Evolutionary conservation across 1,140 invertebrate species (phyloP), one percentile per base, ranked within the genome.

Genomic region (Plodia interpunctella): DNA sequence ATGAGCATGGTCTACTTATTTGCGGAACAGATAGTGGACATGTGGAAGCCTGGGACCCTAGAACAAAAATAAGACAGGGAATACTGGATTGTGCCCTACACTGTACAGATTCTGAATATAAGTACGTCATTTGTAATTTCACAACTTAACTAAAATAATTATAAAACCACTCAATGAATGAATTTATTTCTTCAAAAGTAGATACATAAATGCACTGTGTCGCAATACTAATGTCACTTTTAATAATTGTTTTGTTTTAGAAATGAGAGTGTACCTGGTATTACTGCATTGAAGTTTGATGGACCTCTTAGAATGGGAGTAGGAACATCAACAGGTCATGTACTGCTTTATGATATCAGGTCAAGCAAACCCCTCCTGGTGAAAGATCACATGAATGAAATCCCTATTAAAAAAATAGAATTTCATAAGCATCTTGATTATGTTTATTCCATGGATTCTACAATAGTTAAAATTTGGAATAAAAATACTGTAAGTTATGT

Each of bases 31-130:
- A 94, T 70, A 95, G 98, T 83, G 98, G 98, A 0, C 94, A 93
- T 78, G 93, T 99, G 4, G 98, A 99, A 90, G 97, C 97, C 1
- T 99, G 97, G 97, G 98, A 99, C 91, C 96, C 97, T 32, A 90
- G 98, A 60, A 91, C 91, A 2, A 93, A 94, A 69, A 92, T 91
- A 20, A 91, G 94, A 81, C 96, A 96, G 65, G 96, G 94, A 25
- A 91, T 92, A 28, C 84, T 99, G 5, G 98, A 99, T 89, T 97
- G 95, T 88, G 97, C 95, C 10, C 90, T 97, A 49, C 93, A 94
- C 65, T 88, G 82, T 54, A 80, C 79, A 35, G 77, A 84, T 59
- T 72, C 74, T 55, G 73, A 82, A 44, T 81, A 83, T 60, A 78
- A 66, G 84, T 85, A 65, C 74, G 65, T 67, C 10, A 17, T 25